Percentiles rank a stretch among this genome's conserved stretches.
These are phyloP conservation scores for Rhabditophanes sp. DNA, from an alignment of 2,888 invertebrate genomes.

Conservation along the genomic window DNA sequence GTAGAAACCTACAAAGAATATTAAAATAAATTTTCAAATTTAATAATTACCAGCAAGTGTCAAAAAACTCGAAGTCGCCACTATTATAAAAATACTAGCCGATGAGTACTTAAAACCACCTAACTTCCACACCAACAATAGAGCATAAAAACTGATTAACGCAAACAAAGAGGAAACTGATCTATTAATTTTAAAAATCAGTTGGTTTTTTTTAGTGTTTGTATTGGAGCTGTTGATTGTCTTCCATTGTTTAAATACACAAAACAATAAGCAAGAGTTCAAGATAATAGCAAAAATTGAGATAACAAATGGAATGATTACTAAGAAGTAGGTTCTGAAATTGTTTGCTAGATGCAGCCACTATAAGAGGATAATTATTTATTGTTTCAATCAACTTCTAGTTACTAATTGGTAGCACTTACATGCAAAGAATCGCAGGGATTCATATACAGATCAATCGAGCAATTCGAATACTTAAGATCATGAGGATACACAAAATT, in stretches of 20 bases:
- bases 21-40: too few species aligned
- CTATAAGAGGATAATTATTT: conserved; percentile 7
- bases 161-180: conserved; percentile 26
- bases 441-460: too few species aligned
- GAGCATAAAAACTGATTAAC: conserved; percentile 27
- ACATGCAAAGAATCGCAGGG: too few species aligned
- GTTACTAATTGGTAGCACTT: too few species aligned
- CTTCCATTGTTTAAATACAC: too few species aligned
- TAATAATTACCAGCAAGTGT: conserved; percentile 21
- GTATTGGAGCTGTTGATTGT: conserved; percentile 6
- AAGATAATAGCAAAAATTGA: conserved; percentile 25
- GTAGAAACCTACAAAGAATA: conserved; percentile 19
- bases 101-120: conserved; percentile 28
- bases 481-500: too few species aligned
- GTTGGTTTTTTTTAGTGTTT: conserved; percentile 31
- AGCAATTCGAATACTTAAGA: too few species aligned
- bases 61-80: conserved; percentile 26
- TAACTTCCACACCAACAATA: conserved; percentile 32
- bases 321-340: conserved; percentile 34
- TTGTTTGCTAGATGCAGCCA: conserved; percentile 35
- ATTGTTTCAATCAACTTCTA: too few species aligned
- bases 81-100: conserved; percentile 28
- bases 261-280: conserved; percentile 12
- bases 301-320: conserved; percentile 30
- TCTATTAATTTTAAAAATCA: conserved; percentile 25